Percentiles rank a stretch among this genome's conserved stretches.
These are phyloP conservation scores for Serripes groenlandicus DNA, from an alignment of 2,888 invertebrate species.

Conservation along the genomic window DNA sequence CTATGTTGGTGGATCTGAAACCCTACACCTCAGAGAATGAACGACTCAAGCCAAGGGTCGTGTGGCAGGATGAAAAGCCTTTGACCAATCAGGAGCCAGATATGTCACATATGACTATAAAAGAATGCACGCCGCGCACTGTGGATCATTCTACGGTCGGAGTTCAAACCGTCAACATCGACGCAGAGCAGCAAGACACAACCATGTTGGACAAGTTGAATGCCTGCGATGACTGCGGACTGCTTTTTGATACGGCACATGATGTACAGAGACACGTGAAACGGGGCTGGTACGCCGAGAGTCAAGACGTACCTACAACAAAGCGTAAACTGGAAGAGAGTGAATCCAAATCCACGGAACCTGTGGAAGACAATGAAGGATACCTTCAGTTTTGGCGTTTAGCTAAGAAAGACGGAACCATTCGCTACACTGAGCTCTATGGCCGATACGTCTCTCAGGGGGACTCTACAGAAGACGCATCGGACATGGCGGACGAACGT, in stretches of 20 bases:
- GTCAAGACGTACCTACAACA: slow-evolving; percentile 16
- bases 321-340: slow-evolving; percentile 4
- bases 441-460: slow-evolving; percentile 17
- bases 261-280: slow-evolving; percentile 53
- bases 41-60: slow-evolving; percentile 1
- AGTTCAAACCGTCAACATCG: slow-evolving; percentile 33
- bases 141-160: slow-evolving; percentile 25
- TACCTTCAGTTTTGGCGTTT: slow-evolving; percentile 13
- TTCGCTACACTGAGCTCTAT: slow-evolving; percentile 11
- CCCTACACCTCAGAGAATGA: slow-evolving; percentile 27
- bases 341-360: slow-evolving; percentile 8
- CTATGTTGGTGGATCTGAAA: slow-evolving; percentile 28
- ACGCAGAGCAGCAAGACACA: slow-evolving; percentile 14
- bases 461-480: slow-evolving; percentile 24
- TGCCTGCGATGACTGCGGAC: slow-evolving; percentile 47
- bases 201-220: slow-evolving; percentile 30
- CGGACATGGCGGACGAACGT: slow-evolving; percentile 17
- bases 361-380: slow-evolving; percentile 37
- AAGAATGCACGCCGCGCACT: background rate
- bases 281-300: slow-evolving; percentile 40
- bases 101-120: slow-evolving; percentile 33
- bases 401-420: background rate
- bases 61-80: background rate
- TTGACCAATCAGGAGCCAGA: slow-evolving; percentile 23
- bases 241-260: slow-evolving; percentile 28